These are phyloP conservation scores for Picathartes gymnocephalus DNA, from an alignment of 2,113 vertebrate genomes.

Conservation along the genomic window DNA sequence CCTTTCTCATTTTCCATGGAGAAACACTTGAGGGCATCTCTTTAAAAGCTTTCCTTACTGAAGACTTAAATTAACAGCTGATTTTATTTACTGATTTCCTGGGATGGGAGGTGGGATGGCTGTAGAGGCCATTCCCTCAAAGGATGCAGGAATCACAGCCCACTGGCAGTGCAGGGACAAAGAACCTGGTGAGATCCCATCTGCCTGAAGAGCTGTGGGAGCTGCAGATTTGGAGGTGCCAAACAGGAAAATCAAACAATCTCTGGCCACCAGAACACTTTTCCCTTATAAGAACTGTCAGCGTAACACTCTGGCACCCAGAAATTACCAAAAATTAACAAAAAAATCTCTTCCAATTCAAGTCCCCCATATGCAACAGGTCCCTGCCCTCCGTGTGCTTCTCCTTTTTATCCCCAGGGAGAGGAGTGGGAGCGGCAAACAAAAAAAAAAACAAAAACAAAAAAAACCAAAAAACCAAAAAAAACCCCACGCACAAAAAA, in stretches of 20 bases:
- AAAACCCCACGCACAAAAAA: no score
- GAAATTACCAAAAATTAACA: neutral
- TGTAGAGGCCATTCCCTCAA: neutral
- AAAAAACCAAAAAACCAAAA: no score
- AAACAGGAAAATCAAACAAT: neutral
- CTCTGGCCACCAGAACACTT: neutral
- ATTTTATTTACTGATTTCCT: neutral
- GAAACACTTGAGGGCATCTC: neutral
- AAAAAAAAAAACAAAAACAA: no score
- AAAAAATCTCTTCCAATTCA: neutral
- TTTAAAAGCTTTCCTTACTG: neutral
- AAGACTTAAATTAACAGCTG: neutral
- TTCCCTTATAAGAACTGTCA: neutral
- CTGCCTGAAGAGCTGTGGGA: neutral
- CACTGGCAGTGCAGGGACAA: neutral
- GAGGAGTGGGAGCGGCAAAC: neutral
- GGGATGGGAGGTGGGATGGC: neutral
- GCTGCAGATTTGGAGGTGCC: neutral
- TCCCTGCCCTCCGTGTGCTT: neutral
- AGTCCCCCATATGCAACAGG: neutral
- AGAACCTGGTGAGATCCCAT: neutral
- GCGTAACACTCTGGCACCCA: neutral
- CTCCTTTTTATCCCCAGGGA: neutral
- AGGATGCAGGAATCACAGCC: neutral
- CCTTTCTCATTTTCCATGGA: neutral